Evolutionary conservation across 2,888 invertebrate species (phyloP).

Genomic region (Meta bourneti): DNA sequence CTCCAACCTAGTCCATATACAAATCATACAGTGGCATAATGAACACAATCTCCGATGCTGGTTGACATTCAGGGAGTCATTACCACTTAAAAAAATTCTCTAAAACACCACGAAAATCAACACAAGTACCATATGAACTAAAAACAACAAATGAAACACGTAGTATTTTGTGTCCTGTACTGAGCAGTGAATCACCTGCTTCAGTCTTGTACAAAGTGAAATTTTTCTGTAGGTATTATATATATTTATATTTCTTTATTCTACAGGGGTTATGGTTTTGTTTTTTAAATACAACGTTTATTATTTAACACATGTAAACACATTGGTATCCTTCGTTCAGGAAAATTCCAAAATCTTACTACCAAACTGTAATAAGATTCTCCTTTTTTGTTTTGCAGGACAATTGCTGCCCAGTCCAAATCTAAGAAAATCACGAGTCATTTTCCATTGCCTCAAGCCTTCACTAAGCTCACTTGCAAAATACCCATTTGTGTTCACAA

Average conservation of each 20-base stretch:
- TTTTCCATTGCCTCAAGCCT: constrained; percentile 41
- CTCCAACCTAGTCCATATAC: constrained; percentile 14
- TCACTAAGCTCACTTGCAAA: constrained; percentile 71
- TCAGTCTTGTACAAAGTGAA: constrained; percentile 59
- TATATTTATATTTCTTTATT: constrained; percentile 64
- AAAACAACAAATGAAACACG: constrained; percentile 50
- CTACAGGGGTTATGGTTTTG: constrained; percentile 65
- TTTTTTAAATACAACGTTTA: constrained; percentile 66
- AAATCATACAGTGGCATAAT: not conserved
- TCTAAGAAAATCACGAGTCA: constrained; percentile 7
- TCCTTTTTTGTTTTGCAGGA: not conserved
- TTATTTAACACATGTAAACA: constrained; percentile 72
- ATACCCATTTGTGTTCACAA: constrained; percentile 21
- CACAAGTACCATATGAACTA: constrained; percentile 25
- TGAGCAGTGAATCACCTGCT: constrained; percentile 45
- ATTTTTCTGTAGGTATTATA: constrained; percentile 54
- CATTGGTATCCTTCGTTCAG: constrained; percentile 26
- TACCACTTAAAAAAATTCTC: constrained; percentile 17
- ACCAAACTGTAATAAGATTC: constrained; percentile 2
- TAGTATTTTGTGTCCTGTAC: constrained; percentile 18
- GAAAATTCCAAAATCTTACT: constrained; percentile 35
- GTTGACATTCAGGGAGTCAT: constrained; percentile 8
- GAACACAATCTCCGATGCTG: constrained; percentile 3
- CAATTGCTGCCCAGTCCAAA: constrained; percentile 8
- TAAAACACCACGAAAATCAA: constrained; percentile 59